Base-by-base conservation (phyloP, 2,113 vertebrate species). In the Callithrix jacchus region DNA sequence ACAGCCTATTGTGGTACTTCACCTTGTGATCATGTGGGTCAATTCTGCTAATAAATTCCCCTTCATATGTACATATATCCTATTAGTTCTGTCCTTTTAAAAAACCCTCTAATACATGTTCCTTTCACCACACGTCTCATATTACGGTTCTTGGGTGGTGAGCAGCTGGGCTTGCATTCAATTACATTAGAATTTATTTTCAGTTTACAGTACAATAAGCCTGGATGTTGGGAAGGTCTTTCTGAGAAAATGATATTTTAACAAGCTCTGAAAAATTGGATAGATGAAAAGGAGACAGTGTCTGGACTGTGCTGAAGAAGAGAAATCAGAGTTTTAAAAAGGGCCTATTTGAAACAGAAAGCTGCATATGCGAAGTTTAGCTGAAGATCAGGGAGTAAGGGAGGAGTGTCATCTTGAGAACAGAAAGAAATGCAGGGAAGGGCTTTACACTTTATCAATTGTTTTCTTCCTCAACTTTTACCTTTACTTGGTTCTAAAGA, bases 361-460 rank as follows among this genome's bases (percentile, higher is more conserved):
- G 9, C 6, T 27, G 16, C 18, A 2, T 18, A 25, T 0, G 5
- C 5, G 14, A 70, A 12, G 23, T 32, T 3, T 1, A 21, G 40
- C 8, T 45, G 23, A 68, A 54, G 35, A 3, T 18, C 2, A 32
- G 16, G 32, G 68, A 1, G 32, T 14, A 6, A 49, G 42, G 49
- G 25, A 17, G 18, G 25, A 18, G 0, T 17, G 17, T 18, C 70
- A 3, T 1, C 0, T 25, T 27, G 4, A 54, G 35, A 6, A 30
- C 1, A 77, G 25, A 49, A 3, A 2, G 5, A 18, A 79, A 23
- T 6, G 6, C 42, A 32, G 13, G 23, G 23, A 30, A 80, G 5
- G 13, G 12, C 25, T 70, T 30, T 25, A 11, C 3, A 30, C 2
- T 45, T 12, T 7, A 3, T 56, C 14, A 17, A 17, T 18, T 35